phyloP scores from a whole-genome alignment of 2,797 vertebrate genomes.

The Corythornis leucogaster region DNA sequence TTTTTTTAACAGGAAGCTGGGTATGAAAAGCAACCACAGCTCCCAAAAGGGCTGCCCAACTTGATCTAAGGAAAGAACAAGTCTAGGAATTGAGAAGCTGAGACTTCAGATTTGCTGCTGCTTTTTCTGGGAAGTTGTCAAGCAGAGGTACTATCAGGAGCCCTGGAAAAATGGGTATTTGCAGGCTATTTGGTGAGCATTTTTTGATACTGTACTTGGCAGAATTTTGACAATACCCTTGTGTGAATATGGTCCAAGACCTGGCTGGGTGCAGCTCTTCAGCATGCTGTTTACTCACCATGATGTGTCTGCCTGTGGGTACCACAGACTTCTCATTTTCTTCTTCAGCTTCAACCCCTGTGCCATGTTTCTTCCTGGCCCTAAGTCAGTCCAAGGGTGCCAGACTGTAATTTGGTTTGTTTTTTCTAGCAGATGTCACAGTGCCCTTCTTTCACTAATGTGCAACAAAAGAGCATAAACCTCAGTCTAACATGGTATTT shows the following conservation, averaged over 20 bases:
- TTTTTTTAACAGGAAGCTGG: neutral
- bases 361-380: neutral
- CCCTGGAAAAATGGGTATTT: neutral
- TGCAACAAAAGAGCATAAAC: neutral
- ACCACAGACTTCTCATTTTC: neutral
- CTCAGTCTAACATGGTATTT: neutral
- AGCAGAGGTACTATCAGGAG: neutral
- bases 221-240: neutral
- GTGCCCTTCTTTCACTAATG: neutral
- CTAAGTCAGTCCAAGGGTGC: neutral
- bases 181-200: neutral
- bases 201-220: neutral
- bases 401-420: fast-evolving
- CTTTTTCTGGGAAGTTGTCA: neutral
- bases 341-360: neutral
- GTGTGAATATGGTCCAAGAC: neutral
- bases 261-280: neutral
- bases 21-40: neutral
- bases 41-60: neutral
- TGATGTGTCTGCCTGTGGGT: neutral
- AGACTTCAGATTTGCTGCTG: neutral
- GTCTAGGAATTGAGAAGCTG: neutral
- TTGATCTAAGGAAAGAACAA: neutral
- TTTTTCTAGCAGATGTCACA: neutral
- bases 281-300: neutral